phyloP scores from a whole-genome alignment of 2,113 vertebrate genomes.

The Nannobrachium achirus region DNA sequence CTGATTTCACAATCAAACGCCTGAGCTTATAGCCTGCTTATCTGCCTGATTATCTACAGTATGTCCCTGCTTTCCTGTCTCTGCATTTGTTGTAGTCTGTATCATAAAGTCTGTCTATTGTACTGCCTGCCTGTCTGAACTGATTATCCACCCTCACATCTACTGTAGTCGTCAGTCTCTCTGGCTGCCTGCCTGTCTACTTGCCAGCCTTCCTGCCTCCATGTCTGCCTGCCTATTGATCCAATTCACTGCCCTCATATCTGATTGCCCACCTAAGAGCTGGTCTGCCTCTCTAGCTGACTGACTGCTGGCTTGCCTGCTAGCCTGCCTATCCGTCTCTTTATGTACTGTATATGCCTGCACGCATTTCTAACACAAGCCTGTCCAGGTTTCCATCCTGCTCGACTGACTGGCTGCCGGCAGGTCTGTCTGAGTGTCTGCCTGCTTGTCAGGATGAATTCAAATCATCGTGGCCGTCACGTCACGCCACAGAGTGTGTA shows the following conservation, averaged over 20 bases:
- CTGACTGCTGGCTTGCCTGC: not conserved
- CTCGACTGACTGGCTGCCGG: not conserved
- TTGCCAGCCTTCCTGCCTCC: not conserved
- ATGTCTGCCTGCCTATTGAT: not conserved
- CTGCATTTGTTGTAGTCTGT: slow-evolving; percentile 8
- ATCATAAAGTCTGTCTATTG: not conserved
- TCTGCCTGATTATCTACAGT: no score
- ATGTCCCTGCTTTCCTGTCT: slow-evolving; percentile 3
- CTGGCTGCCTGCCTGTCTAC: not conserved
- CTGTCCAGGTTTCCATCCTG: no score
- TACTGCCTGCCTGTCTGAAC: slow-evolving; percentile 19
- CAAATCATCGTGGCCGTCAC: no score
- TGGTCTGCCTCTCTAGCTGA: not conserved
- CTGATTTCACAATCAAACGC: no score
- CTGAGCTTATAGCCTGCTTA: no score
- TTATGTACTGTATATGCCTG: not conserved
- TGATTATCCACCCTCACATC: slow-evolving; percentile 28
- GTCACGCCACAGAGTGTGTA: no score
- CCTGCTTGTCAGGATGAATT: not conserved
- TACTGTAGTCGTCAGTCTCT: not conserved
- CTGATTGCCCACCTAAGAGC: not conserved
- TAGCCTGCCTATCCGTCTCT: not conserved
- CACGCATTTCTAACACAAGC: not conserved
- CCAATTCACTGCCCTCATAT: not conserved
- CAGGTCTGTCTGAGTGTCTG: not conserved